These are phyloP conservation scores for Dryas iulia DNA, from an alignment of 1,140 invertebrate species.

Conservation along the genomic window DNA sequence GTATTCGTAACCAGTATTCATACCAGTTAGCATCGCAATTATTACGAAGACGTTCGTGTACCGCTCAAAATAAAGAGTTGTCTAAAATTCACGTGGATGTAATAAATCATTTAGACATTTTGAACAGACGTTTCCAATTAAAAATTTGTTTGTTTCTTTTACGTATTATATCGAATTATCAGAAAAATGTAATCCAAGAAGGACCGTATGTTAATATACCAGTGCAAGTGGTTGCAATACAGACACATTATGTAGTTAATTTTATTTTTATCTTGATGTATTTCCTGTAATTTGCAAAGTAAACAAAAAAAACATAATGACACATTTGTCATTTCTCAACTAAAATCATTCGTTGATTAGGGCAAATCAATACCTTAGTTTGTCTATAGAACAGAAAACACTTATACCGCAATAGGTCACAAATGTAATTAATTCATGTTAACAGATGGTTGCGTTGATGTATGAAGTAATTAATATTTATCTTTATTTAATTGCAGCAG, in stretches of 20 bases:
- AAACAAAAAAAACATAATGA: too few species aligned
- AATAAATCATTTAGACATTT: too few species aligned
- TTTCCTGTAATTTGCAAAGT: background rate
- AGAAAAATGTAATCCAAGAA: background rate
- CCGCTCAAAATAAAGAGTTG: background rate
- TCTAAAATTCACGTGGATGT: background rate
- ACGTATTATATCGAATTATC: background rate
- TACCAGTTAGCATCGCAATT: background rate
- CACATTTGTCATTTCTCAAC: too few species aligned
- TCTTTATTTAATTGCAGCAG: background rate
- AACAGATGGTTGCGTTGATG: too few species aligned
- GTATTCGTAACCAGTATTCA: background rate
- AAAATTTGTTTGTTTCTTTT: background rate
- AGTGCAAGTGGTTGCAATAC: background rate
- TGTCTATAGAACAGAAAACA: too few species aligned
- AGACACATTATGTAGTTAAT: background rate
- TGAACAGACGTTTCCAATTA: background rate
- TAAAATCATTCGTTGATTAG: too few species aligned
- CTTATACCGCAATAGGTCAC: too few species aligned
- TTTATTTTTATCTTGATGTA: background rate
- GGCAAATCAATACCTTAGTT: too few species aligned
- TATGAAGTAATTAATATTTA: too few species aligned
- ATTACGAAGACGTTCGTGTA: too few species aligned
- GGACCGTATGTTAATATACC: background rate
- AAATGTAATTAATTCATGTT: background rate